Percentiles rank a stretch among this genome's conserved stretches.
phyloP scores from a whole-genome alignment of 2,113 vertebrate genomes.

The Pterophyllum scalare region DNA sequence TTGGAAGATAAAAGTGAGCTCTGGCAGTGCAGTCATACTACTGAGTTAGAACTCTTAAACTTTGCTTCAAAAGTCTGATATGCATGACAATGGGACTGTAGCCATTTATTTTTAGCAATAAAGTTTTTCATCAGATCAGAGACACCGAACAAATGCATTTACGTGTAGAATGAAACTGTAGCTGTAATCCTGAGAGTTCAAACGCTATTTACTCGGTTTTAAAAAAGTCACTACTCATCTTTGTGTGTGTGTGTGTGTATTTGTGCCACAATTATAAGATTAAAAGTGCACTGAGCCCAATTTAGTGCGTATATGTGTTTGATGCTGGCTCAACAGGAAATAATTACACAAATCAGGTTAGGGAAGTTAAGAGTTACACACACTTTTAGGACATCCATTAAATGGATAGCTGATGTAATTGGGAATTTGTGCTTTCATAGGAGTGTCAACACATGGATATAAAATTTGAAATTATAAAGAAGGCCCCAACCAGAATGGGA shows the following conservation, averaged over 20 bases:
- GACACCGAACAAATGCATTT: neutral
- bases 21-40: neutral
- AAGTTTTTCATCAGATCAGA: neutral
- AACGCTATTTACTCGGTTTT: neutral
- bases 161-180: neutral
- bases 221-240: neutral
- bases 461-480: conserved; percentile 16
- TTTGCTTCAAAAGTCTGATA: neutral
- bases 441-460: conserved; percentile 1
- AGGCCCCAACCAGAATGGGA: neutral
- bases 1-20: neutral
- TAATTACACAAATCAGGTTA: neutral
- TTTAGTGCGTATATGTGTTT: neutral
- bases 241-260: neutral
- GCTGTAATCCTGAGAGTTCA: neutral
- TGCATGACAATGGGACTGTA: neutral
- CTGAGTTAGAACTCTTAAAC: neutral
- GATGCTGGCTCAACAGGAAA: neutral
- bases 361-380: neutral
- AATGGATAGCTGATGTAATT: neutral
- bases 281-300: conserved; percentile 14
- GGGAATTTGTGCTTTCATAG: neutral
- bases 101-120: neutral
- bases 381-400: conserved; percentile 8
- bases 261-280: conserved; percentile 38